Base-by-base conservation (phyloP, 2,113 vertebrate genomes). In the Dolichotis patagonum region DNA sequence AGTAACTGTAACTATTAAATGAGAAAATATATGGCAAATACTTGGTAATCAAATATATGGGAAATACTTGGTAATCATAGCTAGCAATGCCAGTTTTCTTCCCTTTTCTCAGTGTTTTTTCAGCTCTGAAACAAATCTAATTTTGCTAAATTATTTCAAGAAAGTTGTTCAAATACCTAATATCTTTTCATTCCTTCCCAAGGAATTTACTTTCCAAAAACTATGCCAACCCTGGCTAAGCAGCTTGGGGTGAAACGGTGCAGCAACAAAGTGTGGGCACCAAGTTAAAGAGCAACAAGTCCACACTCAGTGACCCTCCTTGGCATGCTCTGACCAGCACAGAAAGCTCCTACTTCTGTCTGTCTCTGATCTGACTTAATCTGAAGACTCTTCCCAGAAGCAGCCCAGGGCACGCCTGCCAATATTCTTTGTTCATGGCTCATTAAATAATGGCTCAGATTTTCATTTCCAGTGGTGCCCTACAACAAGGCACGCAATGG, bases 101-200 rank as follows among this genome's bases (percentile, higher is more conserved):
- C 63, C 38, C 28, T 90, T 81, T 77, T 52, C 85, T 95, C 85
- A 67, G 28, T 38, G 9, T 49, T 86, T 91, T 81, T 85, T 52
- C 62, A 90, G 22, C 60, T 91, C 54, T 81, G 58, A 87, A 95
- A 86, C 30, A 92, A 96, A 81, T 94, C 71, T 88, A 84, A 93
- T 95, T 96, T 93, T 97, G 58, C 38, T 84, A 65, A 91, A 41
- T 80, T 60, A 58, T 62, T 96, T 96, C 56, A 94, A 88, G 22
- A 58, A 99, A 99, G 96, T 98, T 98, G 30, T 99, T 95, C 97
- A 97, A 97, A 98, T 99, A 97, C 2, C 97, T 98, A 2, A 95
- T 97, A 75, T 98, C 98, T 93, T 92, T 99, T 99, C 94, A 99
- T 99, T 95, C 98, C 98, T 20, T 98, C 98, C 82, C 98, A 99